Evolutionary conservation across 2,797 vertebrate species (phyloP).

Genomic region (Limnodromus scolopaceus): DNA sequence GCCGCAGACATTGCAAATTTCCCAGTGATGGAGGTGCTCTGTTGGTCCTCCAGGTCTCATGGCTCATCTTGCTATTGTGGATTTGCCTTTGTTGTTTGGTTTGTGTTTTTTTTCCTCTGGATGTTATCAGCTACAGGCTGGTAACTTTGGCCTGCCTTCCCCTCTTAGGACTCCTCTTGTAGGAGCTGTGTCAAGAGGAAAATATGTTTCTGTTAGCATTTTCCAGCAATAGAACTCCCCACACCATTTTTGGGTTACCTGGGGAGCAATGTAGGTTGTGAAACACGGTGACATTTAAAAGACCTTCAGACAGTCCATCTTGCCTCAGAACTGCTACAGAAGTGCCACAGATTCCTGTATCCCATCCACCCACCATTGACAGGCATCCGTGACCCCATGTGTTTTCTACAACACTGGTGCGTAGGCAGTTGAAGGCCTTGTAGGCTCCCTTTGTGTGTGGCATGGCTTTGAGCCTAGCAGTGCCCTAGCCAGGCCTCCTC

Average conservation of each 20-base stretch:
- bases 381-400: neutral
- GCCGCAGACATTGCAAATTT: neutral
- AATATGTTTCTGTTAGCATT: neutral
- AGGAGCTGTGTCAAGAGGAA: neutral
- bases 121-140: neutral
- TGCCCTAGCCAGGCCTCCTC: neutral
- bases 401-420: accelerated
- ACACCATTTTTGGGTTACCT: neutral
- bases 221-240: neutral
- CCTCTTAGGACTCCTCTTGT: neutral
- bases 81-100: neutral
- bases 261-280: neutral
- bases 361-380: neutral
- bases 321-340: neutral
- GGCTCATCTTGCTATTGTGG: neutral
- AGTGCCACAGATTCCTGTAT: neutral
- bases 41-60: neutral
- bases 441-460: neutral
- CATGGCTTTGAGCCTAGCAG: neutral
- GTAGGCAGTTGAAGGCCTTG: neutral
- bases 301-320: neutral
- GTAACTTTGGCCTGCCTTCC: neutral
- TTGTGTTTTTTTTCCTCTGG: accelerated
- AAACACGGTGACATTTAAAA: neutral
- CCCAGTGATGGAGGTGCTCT: neutral